Conservation (phyloP, 2,797 vertebrate genomes). For the Bryconaethiops microstoma region DNA sequence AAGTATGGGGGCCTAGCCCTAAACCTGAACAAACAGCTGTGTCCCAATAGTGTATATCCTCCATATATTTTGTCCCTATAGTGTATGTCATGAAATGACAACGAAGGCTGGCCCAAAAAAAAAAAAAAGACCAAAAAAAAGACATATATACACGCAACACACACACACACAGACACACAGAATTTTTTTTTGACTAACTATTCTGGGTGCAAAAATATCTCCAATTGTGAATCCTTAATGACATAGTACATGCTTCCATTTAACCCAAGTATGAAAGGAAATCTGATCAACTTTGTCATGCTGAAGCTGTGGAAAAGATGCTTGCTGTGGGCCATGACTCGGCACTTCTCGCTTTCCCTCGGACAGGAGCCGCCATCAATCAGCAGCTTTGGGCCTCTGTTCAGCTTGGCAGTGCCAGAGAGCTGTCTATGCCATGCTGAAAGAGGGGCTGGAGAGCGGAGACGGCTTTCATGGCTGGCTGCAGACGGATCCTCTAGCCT, state of each 20-base stretch:
- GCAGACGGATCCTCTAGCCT: constrained; percentile 12
- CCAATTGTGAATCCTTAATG: no score
- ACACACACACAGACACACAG: no score
- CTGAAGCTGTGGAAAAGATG: background rate
- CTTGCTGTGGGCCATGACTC: background rate
- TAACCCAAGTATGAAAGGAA: background rate
- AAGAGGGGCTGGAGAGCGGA: constrained; percentile 13
- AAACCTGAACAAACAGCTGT: no score
- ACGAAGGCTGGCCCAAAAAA: no score
- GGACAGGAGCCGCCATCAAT: background rate
- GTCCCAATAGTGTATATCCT: no score
- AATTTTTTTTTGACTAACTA: no score
- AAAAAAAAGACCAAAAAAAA: no score
- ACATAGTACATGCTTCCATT: background rate
- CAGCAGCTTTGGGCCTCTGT: background rate
- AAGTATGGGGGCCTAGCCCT: no score
- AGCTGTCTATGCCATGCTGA: constrained; percentile 28
- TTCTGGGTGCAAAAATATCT: no score
- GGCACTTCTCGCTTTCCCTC: background rate
- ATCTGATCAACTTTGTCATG: background rate
- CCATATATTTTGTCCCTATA: no score
- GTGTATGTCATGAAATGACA: no score
- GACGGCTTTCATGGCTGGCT: constrained; percentile 25
- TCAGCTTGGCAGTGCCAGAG: constrained; percentile 25
- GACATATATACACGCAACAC: no score